A percentile compares a stretch with the other conserved stretches of the same genome.
Evolutionary conservation across 2,113 vertebrate genomes (phyloP).

Genomic region (Takifugu bimaculatus): DNA sequence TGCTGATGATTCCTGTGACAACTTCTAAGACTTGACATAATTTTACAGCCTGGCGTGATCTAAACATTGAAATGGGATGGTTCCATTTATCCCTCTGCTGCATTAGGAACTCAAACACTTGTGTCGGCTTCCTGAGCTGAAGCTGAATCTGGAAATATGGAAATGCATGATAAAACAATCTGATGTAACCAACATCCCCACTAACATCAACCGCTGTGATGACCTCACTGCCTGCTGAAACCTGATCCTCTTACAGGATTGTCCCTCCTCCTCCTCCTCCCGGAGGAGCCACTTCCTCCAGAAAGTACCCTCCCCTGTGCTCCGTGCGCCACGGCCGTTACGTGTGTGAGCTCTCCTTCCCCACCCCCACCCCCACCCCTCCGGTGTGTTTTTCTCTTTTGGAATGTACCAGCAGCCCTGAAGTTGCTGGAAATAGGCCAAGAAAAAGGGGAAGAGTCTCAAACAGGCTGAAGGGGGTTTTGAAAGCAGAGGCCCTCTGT

Average conservation of each 20-base stretch:
- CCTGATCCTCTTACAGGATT: constrained; percentile 50
- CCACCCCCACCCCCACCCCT: constrained; percentile 17
- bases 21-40: too few relatives aligned
- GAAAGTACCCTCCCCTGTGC: constrained; percentile 5
- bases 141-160: neutral
- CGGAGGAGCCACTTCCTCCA: constrained; percentile 34
- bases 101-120: neutral
- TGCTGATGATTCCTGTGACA: too few relatives aligned
- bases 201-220: constrained; percentile 39
- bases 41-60: too few relatives aligned
- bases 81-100: too few relatives aligned
- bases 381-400: constrained; percentile 46
- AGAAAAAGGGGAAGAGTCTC: constrained; percentile 30
- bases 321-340: constrained; percentile 16
- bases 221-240: constrained; percentile 53
- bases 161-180: constrained; percentile 10
- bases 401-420: constrained; percentile 53
- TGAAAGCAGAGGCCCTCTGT: neutral
- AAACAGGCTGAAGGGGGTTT: constrained; percentile 18
- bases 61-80: too few relatives aligned
- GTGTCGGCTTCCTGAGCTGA: neutral
- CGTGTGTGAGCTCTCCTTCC: constrained; percentile 35
- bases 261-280: constrained; percentile 31
- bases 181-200: constrained; percentile 42
- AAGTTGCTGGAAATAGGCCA: constrained; percentile 24